Evolutionary conservation across 2,888 invertebrate genomes (phyloP).

Genomic region (Drosophila quinaria): DNA sequence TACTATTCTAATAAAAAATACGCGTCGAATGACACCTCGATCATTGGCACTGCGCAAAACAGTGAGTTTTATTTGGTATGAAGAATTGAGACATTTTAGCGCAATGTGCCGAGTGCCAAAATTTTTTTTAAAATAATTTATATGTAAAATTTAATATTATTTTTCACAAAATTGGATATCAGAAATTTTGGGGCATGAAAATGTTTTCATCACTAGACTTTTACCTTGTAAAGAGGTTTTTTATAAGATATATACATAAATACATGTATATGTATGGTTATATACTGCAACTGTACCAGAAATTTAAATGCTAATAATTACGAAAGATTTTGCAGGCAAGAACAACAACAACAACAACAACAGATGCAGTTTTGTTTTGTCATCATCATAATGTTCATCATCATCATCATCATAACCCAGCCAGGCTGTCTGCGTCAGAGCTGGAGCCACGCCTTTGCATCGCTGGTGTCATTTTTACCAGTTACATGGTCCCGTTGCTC

Average conservation of each 20-base stretch:
- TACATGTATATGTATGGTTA: neutral
- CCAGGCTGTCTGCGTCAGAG: constrained; percentile 42
- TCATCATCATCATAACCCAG: constrained; percentile 12
- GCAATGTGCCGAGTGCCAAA: too few relatives aligned
- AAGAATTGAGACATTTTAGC: too few relatives aligned
- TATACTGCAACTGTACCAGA: constrained; percentile 44
- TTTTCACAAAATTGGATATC: too few relatives aligned
- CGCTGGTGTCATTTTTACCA: constrained; percentile 49
- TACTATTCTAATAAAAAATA: too few relatives aligned
- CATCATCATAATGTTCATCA: neutral
- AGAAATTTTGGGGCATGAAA: too few relatives aligned
- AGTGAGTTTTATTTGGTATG: too few relatives aligned
- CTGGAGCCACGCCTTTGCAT: constrained; percentile 73
- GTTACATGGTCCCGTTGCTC: constrained; percentile 18
- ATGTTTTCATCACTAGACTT: too few relatives aligned
- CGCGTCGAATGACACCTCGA: too few relatives aligned
- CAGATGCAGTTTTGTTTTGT: constrained; percentile 29
- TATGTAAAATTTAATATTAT: too few relatives aligned
- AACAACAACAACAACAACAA: neutral
- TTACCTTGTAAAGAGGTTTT: too few relatives aligned
- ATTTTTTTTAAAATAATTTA: too few relatives aligned
- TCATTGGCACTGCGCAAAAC: too few relatives aligned
- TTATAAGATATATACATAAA: neutral
- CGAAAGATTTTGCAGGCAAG: constrained; percentile 4
- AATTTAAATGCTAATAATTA: constrained; percentile 53